Conservation (phyloP, 2,113 vertebrate genomes). For the Lepisosteus oculatus region DNA sequence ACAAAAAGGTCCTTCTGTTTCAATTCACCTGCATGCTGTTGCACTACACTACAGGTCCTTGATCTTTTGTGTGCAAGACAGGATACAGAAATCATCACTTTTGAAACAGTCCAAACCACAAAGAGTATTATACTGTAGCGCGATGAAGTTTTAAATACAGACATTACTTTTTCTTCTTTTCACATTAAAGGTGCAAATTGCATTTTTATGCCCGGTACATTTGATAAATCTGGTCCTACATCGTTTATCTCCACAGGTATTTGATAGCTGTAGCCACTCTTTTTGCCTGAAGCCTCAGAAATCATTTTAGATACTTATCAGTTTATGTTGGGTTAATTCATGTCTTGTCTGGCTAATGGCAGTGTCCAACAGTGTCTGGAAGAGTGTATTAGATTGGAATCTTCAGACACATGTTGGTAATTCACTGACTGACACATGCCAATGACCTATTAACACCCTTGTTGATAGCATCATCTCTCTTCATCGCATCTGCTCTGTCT, state of each 20-base stretch:
- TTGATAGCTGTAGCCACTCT: slow-evolving; percentile 65
- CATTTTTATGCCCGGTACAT: slow-evolving; percentile 43
- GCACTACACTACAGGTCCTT: too few species aligned
- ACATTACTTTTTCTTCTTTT: not conserved
- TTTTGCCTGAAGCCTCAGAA: slow-evolving; percentile 62
- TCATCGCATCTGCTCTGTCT: not conserved
- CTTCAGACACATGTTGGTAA: slow-evolving; percentile 50
- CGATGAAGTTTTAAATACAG: too few species aligned
- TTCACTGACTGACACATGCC: slow-evolving; percentile 67
- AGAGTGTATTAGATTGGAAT: slow-evolving; percentile 43
- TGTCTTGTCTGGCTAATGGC: slow-evolving; percentile 55
- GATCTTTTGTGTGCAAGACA: too few species aligned
- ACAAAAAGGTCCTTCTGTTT: too few species aligned
- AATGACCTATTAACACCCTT: slow-evolving; percentile 57
- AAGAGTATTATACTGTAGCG: too few species aligned
- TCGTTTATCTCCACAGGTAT: slow-evolving; percentile 59
- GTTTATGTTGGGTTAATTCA: slow-evolving; percentile 65
- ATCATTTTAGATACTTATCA: slow-evolving; percentile 73
- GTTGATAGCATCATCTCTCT: slow-evolving; percentile 52
- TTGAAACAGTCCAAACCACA: too few species aligned
- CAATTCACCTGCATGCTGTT: too few species aligned
- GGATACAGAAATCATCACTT: too few species aligned
- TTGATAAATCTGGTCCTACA: slow-evolving; percentile 59
- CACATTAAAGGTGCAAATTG: slow-evolving; percentile 37
- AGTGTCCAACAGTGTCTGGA: slow-evolving; percentile 32